phyloP scores from a whole-genome alignment of 2,888 invertebrate species.

The Erynnis tages region DNA sequence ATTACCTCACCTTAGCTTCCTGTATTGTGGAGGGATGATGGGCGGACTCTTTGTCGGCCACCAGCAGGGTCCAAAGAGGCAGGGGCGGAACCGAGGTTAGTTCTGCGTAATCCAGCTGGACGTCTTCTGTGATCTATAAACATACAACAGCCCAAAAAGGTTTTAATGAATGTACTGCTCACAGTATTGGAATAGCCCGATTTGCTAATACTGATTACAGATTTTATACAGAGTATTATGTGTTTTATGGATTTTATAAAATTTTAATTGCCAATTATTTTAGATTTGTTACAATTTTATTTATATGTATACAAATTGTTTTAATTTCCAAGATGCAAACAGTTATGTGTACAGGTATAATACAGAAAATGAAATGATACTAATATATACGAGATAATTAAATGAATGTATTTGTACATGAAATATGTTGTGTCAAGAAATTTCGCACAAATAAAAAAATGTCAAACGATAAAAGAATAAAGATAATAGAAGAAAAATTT shows the following conservation, averaged over 20 bases:
- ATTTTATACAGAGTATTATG: too few species aligned
- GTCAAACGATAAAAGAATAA: too few species aligned
- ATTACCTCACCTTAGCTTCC: slow-evolving; percentile 69
- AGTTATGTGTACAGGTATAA: too few species aligned
- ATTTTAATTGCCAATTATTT: background rate
- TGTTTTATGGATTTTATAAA: too few species aligned
- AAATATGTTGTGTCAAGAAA: too few species aligned
- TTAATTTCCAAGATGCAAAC: slow-evolving; percentile 11
- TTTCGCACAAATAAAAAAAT: too few species aligned
- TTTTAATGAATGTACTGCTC: background rate
- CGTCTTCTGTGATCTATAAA: slow-evolving; percentile 88
- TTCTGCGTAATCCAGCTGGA: slow-evolving; percentile 96
- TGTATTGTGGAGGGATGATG: slow-evolving; percentile 78
- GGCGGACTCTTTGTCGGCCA: slow-evolving; percentile 94
- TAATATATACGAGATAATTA: too few species aligned
- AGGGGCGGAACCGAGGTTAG: slow-evolving; percentile 98
- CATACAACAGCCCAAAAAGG: background rate
- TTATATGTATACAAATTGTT: background rate
- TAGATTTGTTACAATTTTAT: background rate
- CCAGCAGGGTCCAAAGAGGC: slow-evolving; percentile 96
- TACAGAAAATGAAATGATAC: too few species aligned
- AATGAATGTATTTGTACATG: too few species aligned
- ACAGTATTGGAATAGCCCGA: too few species aligned
- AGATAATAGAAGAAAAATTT: too few species aligned
- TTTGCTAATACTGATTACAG: too few species aligned